phyloP scores from a whole-genome alignment of 2,113 vertebrate genomes.

The Cricetomys ansorgei region DNA sequence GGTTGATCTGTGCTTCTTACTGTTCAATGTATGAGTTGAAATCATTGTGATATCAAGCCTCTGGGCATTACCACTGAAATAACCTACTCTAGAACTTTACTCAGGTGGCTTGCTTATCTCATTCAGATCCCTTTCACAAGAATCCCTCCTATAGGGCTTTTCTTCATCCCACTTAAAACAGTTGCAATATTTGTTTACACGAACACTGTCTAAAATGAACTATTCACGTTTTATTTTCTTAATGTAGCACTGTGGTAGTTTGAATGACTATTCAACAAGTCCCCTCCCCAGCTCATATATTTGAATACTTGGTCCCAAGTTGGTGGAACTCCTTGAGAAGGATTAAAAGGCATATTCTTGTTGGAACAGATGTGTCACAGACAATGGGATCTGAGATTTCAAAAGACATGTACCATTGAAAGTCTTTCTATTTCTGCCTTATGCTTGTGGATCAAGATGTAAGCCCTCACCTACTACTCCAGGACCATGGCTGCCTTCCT shows the following conservation, averaged over 20 bases:
- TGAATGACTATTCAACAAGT: not conserved
- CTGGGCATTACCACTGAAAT: not conserved
- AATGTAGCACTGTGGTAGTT: not conserved
- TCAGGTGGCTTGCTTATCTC: not conserved
- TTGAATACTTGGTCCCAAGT: not conserved
- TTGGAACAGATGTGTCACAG: not conserved
- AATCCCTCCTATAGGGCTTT: not conserved
- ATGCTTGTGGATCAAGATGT: not conserved
- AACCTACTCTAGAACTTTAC: not conserved
- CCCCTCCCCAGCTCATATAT: not conserved
- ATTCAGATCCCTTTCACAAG: not conserved
- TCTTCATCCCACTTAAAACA: not conserved
- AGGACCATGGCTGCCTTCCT: not conserved
- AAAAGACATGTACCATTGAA: not conserved
- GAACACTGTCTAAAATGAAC: not conserved
- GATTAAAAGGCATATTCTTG: not conserved
- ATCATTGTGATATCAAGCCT: not conserved
- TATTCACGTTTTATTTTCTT: not conserved
- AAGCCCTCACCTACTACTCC: not conserved
- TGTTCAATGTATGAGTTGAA: not conserved
- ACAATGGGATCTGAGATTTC: not conserved
- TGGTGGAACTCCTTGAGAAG: not conserved
- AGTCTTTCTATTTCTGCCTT: not conserved
- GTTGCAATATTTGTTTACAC: not conserved
- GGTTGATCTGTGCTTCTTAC: not conserved